Conservation (phyloP, 2,797 vertebrate species). For the Anas georgica region DNA sequence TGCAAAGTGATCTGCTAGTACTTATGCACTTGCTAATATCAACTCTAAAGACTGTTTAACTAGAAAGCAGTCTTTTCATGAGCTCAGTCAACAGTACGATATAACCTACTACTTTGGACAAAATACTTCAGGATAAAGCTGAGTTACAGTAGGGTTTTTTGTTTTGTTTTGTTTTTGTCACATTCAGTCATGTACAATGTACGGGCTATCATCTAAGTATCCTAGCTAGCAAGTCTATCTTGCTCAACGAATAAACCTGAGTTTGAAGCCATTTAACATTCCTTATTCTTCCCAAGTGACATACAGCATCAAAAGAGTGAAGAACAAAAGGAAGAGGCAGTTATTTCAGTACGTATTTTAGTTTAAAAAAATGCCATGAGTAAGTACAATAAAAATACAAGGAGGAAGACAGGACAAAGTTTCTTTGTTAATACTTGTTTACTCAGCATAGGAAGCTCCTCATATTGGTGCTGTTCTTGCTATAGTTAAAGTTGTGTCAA, state of each 20-base stretch:
- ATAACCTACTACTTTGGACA: not conserved
- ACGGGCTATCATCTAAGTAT: not conserved
- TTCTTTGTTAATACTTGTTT: slow-evolving; percentile 19
- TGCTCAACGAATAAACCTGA: not conserved
- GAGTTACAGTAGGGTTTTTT: not conserved
- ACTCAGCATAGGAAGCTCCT: slow-evolving; percentile 32
- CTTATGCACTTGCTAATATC: not conserved
- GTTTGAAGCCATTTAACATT: not conserved
- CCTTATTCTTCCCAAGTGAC: slow-evolving; percentile 6
- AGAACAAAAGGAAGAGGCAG: slow-evolving; percentile 22
- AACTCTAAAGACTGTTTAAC: not conserved
- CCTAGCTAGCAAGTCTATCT: not conserved
- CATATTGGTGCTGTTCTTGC: slow-evolving; percentile 73
- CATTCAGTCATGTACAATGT: not conserved
- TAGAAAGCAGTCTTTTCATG: not conserved
- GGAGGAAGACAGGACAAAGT: slow-evolving; percentile 31
- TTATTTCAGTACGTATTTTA: slow-evolving; percentile 42
- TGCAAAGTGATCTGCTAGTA: not conserved
- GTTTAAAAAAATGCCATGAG: not conserved
- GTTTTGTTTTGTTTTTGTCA: too few relatives aligned
- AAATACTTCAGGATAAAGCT: not conserved
- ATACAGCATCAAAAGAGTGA: slow-evolving; percentile 6
- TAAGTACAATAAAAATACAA: slow-evolving; percentile 51
- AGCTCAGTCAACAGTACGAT: not conserved
- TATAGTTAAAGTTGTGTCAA: slow-evolving; percentile 81